Evolutionary conservation across 2,797 vertebrate species (phyloP), one percentile per base, ranked within the genome.

Genomic region (Phalloptychus januarius): DNA sequence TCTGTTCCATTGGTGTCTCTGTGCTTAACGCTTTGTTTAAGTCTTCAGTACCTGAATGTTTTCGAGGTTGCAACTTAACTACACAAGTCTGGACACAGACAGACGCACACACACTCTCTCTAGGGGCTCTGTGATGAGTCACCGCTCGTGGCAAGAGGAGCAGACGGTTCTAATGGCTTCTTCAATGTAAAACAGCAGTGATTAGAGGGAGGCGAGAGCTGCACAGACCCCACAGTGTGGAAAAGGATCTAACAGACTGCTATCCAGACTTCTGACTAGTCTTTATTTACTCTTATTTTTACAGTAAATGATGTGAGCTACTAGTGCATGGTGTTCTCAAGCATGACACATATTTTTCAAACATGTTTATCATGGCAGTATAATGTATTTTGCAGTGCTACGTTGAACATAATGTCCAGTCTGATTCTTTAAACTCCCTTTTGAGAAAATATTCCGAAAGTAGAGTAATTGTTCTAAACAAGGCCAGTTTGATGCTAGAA

Each of bases 41-140:
- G 20, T 67, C n/a, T 52, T 48, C 73, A 76, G 6, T 77, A 33
- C 18, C 38, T 52, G 4, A 67, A 56, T 70, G 50, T 73, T 72
- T 76, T 77, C 20, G 71, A 61, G 38, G 45, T 78, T 71, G 80
- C 77, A 79, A 78, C 44, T 77, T 56, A 79, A 58, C 18, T 67
- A 15, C 8, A 71, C 40, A 61, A 10, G 31, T 72, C 71, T 52
- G 46, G 31, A 52, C 20, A 4, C 15, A 58, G 2, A 54, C 48
- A 4, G 40, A 45, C 54, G 65, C 46, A 31, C 28, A 15, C 25
- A 58, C 5, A 71, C 28, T 2, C 48, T 79, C 44, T 77, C 42
- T 65, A 69, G 50, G 67, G 85, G 70, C 73, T 83, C 72, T 78
- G 52, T 4, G 18, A 77, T 92, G 87, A 93, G 85, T 92, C 89